phyloP scores from a whole-genome alignment of 2,113 vertebrate species.

The Pituophis catenifer region DNA sequence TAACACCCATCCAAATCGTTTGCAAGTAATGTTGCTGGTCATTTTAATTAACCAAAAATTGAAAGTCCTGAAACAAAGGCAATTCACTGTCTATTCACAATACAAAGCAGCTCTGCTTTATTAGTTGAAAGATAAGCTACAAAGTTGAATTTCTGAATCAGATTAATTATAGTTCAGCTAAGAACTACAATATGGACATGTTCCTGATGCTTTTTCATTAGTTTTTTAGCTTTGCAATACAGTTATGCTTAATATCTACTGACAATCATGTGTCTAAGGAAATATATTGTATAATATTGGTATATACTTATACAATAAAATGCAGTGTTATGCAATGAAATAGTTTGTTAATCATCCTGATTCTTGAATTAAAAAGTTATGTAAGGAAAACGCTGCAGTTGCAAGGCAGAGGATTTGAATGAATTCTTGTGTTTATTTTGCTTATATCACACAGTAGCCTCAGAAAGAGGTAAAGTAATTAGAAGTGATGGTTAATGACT shows the following conservation, averaged over 20 bases:
- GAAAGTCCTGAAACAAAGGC: not conserved
- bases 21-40: not conserved
- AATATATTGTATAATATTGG: not conserved
- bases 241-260: accelerated
- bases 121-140: not conserved
- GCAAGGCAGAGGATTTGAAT: not conserved
- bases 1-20: not conserved
- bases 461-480: not conserved
- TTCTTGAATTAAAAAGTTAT: not conserved
- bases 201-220: not conserved
- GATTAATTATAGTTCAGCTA: not conserved
- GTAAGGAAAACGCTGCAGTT: not conserved
- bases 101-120: not conserved
- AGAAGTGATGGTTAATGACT: not conserved
- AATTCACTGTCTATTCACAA: not conserved
- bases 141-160: not conserved
- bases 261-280: not conserved
- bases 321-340: not conserved
- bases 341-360: not conserved
- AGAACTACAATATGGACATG: not conserved
- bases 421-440: not conserved
- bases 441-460: not conserved
- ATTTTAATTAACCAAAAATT: not conserved
- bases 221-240: not conserved
- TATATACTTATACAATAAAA: not conserved